Evolutionary conservation across 2,888 invertebrate genomes (phyloP), one percentile per base, ranked within the genome.

Genomic region (Volucella inflata): DNA sequence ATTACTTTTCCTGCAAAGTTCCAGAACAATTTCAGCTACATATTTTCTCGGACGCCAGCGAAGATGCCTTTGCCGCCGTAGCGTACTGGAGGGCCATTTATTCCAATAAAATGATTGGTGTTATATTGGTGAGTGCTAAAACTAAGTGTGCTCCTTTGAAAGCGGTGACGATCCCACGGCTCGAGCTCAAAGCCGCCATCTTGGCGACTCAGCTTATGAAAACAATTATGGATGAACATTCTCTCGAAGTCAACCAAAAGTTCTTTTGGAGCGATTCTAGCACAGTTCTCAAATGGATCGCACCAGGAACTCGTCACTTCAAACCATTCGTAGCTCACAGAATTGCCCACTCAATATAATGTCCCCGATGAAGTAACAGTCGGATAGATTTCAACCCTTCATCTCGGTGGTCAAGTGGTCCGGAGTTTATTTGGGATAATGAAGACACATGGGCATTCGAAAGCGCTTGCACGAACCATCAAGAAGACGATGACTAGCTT

Each of bases 231-330:
- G 62, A 71, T 16, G n/a, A 67, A 10, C 80, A 76, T 30, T 17
- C 53, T 8, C 11, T 84, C 0, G 4, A 10, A n/a, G 42, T 79
- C 16, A 46, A 8, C n/a, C 17, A 64, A 6, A 17, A 14, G n/a
- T 8, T 70, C 16, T 42, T 79, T 8, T 80, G 75, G 76, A 60
- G 46, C 40, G 76, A 85, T 14, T 62, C 81, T 10, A 68, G 51
- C 40, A 82, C 75, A 2, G 71, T 80, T 3, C 17, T 88, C 14
- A 68, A 76, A 16, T 89, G 89, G 88, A 71, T 89, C 17, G 38
- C 65, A 21, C 79, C 83, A 8, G 82, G 87, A 16, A 67, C 79
- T 1, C 80, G 88, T 65, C 85, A 83, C 36, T 87, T 88, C 44
- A 71, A 77, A 16, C 74, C 67, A 40, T 83, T 67, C 48, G 65